Evolutionary conservation across 2,797 vertebrate species (phyloP).

Genomic region (Sebastes trivittatus): DNA sequence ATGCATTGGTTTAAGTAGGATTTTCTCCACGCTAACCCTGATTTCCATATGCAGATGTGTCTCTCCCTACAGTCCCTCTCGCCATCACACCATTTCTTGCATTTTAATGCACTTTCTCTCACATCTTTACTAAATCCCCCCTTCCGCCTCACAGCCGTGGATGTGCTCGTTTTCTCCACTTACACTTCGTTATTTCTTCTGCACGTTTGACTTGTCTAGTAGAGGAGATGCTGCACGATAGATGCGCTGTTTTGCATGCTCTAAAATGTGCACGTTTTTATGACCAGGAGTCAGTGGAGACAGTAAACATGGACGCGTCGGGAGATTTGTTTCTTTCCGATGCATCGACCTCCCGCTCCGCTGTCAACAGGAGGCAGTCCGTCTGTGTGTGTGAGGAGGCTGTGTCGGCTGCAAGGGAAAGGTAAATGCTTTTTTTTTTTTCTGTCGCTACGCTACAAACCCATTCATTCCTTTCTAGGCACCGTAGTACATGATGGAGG

Average conservation of each 20-base stretch:
- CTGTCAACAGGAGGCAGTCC: constrained; percentile 48
- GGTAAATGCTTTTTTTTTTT: constrained; percentile 59
- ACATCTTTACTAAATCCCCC: constrained; percentile 72
- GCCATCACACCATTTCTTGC: constrained; percentile 87
- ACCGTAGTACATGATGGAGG: constrained; percentile 8
- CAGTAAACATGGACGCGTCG: constrained; percentile 66
- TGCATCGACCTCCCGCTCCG: constrained; percentile 37
- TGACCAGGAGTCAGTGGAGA: constrained; percentile 33
- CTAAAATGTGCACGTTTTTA: constrained; percentile 60
- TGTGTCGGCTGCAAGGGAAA: constrained; percentile 61
- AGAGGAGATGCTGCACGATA: constrained; percentile 27
- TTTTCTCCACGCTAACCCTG: constrained; percentile 89
- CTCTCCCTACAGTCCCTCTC: constrained; percentile 88
- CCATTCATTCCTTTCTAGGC: constrained; percentile 34
- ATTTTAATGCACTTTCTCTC: constrained; percentile 82
- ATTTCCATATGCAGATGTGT: constrained; percentile 99
- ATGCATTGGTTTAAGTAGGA: constrained; percentile 88
- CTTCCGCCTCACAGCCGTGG: constrained; percentile 59
- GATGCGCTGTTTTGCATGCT: constrained; percentile 40
- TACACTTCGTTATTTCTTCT: constrained; percentile 51
- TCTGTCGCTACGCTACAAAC: constrained; percentile 34
- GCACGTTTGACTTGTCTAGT: constrained; percentile 47
- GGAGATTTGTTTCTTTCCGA: constrained; percentile 38
- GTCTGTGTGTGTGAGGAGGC: constrained; percentile 31
- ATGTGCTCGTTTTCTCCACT: constrained; percentile 61